Percentiles rank a stretch among this genome's conserved stretches.
These are phyloP conservation scores for Brachionus angularis DNA, from an alignment of 1,140 invertebrate genomes.

Conservation along the genomic window DNA sequence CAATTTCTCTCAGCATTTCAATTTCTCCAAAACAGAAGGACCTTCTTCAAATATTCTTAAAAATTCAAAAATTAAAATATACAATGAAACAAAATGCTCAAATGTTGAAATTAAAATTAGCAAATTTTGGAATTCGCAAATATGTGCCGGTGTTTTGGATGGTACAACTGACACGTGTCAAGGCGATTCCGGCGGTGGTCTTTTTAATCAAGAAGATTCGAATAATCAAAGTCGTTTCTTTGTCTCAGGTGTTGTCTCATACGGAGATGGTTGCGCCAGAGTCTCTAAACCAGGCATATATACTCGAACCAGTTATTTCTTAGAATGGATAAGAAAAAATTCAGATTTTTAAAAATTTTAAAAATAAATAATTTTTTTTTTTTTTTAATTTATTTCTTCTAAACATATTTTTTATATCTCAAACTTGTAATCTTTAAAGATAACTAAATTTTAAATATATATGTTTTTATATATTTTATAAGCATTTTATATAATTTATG, in stretches of 20 bases:
- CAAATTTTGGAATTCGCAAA: slow-evolving; percentile 41
- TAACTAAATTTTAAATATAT: too few species aligned
- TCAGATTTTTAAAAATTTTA: not conserved
- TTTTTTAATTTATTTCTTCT: too few species aligned
- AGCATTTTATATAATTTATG: too few species aligned
- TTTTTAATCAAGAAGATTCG: not conserved
- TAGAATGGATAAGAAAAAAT: not conserved
- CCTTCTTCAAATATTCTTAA: not conserved
- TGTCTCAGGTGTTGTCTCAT: slow-evolving; percentile 31
- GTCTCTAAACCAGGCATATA: slow-evolving; percentile 7
- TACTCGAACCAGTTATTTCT: not conserved
- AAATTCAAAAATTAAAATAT: slow-evolving; percentile 19
- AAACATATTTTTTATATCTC: too few species aligned
- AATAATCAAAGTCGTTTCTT: not conserved
- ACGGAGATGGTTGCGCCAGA: slow-evolving; percentile 32
- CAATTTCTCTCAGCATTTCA: too few species aligned
- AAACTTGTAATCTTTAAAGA: too few species aligned
- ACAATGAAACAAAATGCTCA: not conserved
- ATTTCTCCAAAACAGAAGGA: too few species aligned
- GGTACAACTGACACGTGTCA: slow-evolving; percentile 36
- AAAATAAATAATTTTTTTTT: too few species aligned
- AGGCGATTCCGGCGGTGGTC: slow-evolving; percentile 40
- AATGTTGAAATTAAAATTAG: not conserved
- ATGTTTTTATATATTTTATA: too few species aligned
- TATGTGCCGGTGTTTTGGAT: slow-evolving; percentile 30